Base-by-base conservation (phyloP, 2,888 invertebrate species). In the Cheilosia urbana region DNA sequence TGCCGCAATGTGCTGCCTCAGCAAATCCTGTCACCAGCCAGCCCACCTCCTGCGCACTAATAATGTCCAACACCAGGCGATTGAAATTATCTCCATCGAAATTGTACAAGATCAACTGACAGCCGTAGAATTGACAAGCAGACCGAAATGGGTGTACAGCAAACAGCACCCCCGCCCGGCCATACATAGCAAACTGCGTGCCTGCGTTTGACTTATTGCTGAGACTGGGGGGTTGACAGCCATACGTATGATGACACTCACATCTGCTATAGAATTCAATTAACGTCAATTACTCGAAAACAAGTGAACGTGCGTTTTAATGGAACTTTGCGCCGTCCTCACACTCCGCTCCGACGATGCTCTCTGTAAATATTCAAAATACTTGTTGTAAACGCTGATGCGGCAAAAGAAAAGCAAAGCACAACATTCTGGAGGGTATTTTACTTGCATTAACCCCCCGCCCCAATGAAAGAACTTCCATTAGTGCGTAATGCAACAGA, bases 401-500 rank as follows among this genome's bases (percentile, higher is more conserved):
- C 57, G 58, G 85, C 72, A 85, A 76, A 76, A 77, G 66, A 85
- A 85, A 72, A 65, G 49, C 69, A n/a, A 53, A 58, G 34, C 45
- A 63, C 66, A 37, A 30, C 53, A 66, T 30, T 53, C 30, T 57
- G 21, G 4, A 13, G 21, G 19, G 9, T 15, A 40, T 27, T 60
- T 51, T 24, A 45, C 17, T 19, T 27, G 34, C 2, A 47, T 42
- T 15, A 19, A 21, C 17, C 37, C 13, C 11, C 7, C 30, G 27
- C 6, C 76, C 42, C 24, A 30, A 34, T 58, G 57, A 62, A 71
- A 68, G 78, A 75, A 57, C 60, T 72, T 81, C 85, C 85, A 85
- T 81, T 85, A 80, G 85, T 85, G 81, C 85, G 85, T 85, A 80
- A 85, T 85, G 80, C 76, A 77, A 85, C 85, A 84, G 11, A 84